These are phyloP conservation scores for Ginglymostoma cirratum DNA, from an alignment of 2,113 vertebrate genomes.

Conservation along the genomic window DNA sequence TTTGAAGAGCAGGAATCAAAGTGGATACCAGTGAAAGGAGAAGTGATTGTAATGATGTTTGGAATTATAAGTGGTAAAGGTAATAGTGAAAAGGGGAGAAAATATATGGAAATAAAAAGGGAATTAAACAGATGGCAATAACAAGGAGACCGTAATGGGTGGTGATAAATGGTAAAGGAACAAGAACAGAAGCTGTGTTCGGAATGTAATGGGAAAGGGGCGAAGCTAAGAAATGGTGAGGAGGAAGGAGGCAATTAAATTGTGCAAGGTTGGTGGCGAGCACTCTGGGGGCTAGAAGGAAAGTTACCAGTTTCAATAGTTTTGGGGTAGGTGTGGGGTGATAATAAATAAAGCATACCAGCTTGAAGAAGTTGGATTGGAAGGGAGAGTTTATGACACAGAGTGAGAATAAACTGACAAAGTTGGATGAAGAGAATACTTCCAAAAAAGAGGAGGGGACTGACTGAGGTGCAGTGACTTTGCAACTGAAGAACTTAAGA, in stretches of 20 bases:
- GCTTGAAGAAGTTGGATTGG: background rate
- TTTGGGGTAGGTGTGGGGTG: too few species aligned
- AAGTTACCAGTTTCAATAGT: background rate
- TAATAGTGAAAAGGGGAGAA: background rate
- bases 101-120: background rate
- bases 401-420: background rate
- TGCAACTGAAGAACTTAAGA: background rate
- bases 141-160: background rate
- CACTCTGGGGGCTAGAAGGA: background rate
- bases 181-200: background rate
- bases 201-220: background rate
- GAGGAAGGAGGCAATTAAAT: background rate
- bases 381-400: background rate
- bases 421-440: background rate
- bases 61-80: background rate
- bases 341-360: background rate
- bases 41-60: background rate
- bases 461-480: background rate
- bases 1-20: too few species aligned
- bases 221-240: background rate
- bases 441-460: background rate
- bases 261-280: background rate
- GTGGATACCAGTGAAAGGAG: background rate
- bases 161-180: background rate
- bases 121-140: background rate